Evolutionary conservation across 2,113 vertebrate species (phyloP).

Genomic region (Todiramphus saurophagus): DNA sequence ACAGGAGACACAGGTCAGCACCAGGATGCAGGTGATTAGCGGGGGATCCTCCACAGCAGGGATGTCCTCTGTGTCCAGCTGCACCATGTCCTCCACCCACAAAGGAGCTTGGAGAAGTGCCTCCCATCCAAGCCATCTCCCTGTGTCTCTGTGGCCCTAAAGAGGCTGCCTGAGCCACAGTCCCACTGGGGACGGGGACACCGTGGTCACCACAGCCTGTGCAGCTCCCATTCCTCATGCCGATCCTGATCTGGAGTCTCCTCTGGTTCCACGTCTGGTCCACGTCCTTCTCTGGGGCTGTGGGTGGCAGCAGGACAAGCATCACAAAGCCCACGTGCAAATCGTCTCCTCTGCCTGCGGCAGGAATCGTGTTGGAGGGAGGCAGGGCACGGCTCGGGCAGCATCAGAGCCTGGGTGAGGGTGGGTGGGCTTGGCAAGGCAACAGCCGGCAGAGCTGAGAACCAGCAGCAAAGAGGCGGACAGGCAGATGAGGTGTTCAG

Average conservation of each 20-base stretch:
- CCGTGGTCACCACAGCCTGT: not conserved
- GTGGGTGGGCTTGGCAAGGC: not conserved
- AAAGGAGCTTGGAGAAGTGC: not conserved
- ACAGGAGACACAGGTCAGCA: not conserved
- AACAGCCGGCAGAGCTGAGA: not conserved
- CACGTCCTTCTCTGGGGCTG: not conserved
- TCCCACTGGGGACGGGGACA: rapidly evolving
- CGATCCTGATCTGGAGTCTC: too few species aligned
- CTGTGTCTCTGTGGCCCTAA: rapidly evolving
- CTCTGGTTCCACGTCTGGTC: not conserved
- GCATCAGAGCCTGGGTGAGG: rapidly evolving
- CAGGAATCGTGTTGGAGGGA: rapidly evolving
- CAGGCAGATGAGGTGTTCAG: not conserved
- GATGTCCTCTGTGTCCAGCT: not conserved
- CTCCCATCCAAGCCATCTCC: not conserved
- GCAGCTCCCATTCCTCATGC: rapidly evolving
- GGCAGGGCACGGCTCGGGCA: rapidly evolving
- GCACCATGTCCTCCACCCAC: rapidly evolving
- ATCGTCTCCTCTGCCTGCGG: rapidly evolving
- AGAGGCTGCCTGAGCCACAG: not conserved
- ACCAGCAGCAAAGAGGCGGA: not conserved
- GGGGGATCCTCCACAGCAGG: not conserved
- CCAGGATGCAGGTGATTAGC: not conserved
- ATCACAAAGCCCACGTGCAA: not conserved
- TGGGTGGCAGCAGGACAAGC: not conserved